Evolutionary conservation across 2,888 invertebrate genomes (phyloP).

Genomic region (Tachina fera): DNA sequence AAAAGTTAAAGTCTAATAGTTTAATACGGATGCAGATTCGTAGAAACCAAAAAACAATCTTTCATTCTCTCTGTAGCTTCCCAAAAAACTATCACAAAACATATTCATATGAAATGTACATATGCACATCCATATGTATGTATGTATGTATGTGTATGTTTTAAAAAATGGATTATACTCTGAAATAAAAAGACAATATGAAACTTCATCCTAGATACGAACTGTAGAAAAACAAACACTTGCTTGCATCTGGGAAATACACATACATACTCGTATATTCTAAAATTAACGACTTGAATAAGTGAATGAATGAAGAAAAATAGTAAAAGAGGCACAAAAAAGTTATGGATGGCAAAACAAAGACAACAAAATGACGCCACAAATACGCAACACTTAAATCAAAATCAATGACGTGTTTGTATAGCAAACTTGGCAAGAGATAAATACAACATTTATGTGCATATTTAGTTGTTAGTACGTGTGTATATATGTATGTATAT

Average conservation of each 20-base stretch:
- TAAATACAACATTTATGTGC: slow-evolving; percentile 13
- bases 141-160: slow-evolving; percentile 55
- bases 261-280: neutral
- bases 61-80: slow-evolving; percentile 50
- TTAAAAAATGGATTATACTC: slow-evolving; percentile 37
- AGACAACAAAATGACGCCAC: slow-evolving; percentile 64
- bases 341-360: neutral
- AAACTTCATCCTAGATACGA: slow-evolving; percentile 17
- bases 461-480: neutral
- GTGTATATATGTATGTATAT: neutral
- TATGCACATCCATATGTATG: slow-evolving; percentile 38
- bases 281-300: slow-evolving; percentile 32
- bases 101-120: neutral
- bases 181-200: slow-evolving; percentile 5
- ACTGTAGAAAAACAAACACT: neutral
- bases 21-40: neutral
- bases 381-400: slow-evolving; percentile 70
- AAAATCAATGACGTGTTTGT: slow-evolving; percentile 68
- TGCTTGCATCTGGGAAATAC: neutral
- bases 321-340: neutral
- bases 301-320: slow-evolving; percentile 38
- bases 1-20: neutral
- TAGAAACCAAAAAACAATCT: slow-evolving; percentile 41
- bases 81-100: slow-evolving; percentile 16
- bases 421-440: slow-evolving; percentile 57